These are phyloP conservation scores for Phaethornis superciliosus DNA, from an alignment of 2,113 vertebrate species.

Conservation along the genomic window DNA sequence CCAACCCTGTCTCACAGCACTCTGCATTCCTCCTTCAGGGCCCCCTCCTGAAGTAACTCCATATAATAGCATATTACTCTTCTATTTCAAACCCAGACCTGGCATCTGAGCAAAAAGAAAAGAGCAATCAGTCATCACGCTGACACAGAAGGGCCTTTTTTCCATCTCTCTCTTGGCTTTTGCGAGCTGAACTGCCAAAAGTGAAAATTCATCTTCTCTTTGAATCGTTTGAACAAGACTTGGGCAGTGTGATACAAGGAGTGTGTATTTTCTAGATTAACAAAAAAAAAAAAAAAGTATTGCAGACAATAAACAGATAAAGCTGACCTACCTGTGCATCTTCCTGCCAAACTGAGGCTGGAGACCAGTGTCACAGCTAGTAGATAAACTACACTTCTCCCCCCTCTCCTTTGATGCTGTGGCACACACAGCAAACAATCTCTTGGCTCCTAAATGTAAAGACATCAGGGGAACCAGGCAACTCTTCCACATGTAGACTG, in stretches of 20 bases:
- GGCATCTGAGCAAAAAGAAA: background rate
- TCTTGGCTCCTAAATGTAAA: background rate
- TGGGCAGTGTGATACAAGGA: background rate
- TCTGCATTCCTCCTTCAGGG: background rate
- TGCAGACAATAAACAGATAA: background rate
- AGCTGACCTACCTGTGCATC: background rate
- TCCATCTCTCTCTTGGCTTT: background rate
- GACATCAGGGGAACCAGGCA: background rate
- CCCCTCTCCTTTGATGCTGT: background rate
- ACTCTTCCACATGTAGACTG: background rate
- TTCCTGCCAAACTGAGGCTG: background rate
- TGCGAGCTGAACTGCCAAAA: background rate
- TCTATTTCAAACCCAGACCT: slow-evolving; percentile 44
- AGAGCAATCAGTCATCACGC: background rate
- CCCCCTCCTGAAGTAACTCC: background rate
- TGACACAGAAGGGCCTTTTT: background rate
- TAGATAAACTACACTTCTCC: background rate
- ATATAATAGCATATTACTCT: background rate
- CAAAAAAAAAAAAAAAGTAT: background rate
- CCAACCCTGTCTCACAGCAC: background rate
- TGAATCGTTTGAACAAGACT: background rate
- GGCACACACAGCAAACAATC: background rate
- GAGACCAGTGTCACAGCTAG: background rate
- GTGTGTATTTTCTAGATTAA: background rate
- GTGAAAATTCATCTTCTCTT: background rate